Evolutionary conservation across 2,113 vertebrate genomes (phyloP).

Genomic region (Enhydra lutris): DNA sequence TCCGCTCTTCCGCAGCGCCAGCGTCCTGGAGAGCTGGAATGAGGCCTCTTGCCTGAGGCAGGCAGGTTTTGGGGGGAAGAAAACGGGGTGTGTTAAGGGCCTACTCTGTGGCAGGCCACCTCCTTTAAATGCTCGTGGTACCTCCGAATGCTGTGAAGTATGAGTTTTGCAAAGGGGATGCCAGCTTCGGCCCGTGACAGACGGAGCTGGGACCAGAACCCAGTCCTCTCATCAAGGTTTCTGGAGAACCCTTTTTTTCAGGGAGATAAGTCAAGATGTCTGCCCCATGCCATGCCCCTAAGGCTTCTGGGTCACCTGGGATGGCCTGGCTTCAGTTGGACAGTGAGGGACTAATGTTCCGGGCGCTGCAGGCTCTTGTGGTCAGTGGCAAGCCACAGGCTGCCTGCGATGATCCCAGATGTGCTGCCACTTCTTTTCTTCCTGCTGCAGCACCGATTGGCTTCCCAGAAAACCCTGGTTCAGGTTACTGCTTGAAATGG

Average conservation of each 20-base stretch:
- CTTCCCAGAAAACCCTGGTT: slow-evolving; percentile 59
- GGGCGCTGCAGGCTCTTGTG: not conserved
- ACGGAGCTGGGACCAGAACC: not conserved
- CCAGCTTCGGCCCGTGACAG: not conserved
- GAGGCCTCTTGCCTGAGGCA: not conserved
- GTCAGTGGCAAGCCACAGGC: not conserved
- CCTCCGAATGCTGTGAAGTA: not conserved
- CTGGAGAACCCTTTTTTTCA: not conserved
- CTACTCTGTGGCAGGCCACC: not conserved
- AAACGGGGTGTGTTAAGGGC: not conserved
- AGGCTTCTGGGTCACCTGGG: not conserved
- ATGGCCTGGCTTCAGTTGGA: not conserved
- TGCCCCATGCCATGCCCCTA: not conserved
- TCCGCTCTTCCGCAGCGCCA: not conserved
- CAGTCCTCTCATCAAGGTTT: not conserved
- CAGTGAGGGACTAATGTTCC: not conserved
- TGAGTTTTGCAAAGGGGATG: not conserved
- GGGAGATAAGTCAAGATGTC: not conserved
- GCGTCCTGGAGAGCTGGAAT: not conserved
- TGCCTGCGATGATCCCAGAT: not conserved
- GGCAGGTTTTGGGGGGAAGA: not conserved
- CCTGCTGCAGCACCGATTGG: slow-evolving; percentile 14
- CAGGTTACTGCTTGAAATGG: slow-evolving; percentile 46
- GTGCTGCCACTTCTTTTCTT: not conserved
- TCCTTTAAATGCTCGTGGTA: not conserved